Conservation (phyloP, 2,113 vertebrate species). For the Condylura cristata region DNA sequence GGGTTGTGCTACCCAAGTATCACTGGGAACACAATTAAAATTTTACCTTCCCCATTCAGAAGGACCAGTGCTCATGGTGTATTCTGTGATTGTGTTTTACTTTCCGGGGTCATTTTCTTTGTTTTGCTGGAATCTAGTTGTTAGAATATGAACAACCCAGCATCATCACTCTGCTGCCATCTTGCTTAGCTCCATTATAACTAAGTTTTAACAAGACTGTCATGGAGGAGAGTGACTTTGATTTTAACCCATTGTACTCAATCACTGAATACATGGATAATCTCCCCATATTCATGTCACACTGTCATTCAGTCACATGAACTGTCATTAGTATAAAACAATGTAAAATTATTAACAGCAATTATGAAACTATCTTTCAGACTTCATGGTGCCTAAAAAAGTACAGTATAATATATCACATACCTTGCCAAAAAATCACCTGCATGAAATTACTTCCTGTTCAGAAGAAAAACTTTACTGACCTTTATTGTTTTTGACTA, state of each 20-base stretch:
- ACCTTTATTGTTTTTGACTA: neutral
- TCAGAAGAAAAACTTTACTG: neutral
- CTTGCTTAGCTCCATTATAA: neutral
- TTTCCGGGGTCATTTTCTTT: too few relatives aligned
- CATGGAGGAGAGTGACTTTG: neutral
- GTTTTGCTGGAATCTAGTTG: too few relatives aligned
- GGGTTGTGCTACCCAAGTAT: too few relatives aligned
- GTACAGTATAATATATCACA: neutral
- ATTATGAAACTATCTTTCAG: neutral
- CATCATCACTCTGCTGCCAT: too few relatives aligned
- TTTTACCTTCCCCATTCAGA: too few relatives aligned
- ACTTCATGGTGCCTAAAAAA: neutral
- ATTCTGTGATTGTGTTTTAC: too few relatives aligned
- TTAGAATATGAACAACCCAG: too few relatives aligned
- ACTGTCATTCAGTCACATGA: neutral
- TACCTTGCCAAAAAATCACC: neutral
- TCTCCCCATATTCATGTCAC: neutral
- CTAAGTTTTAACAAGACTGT: neutral
- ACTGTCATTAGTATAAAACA: neutral
- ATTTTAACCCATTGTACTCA: neutral
- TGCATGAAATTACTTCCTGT: neutral
- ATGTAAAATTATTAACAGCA: neutral
- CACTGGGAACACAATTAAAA: too few relatives aligned
- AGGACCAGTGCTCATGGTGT: too few relatives aligned
- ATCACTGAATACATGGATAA: neutral